Evolutionary conservation across 2,888 invertebrate species (phyloP).

Genomic region (Andricus curvator): DNA sequence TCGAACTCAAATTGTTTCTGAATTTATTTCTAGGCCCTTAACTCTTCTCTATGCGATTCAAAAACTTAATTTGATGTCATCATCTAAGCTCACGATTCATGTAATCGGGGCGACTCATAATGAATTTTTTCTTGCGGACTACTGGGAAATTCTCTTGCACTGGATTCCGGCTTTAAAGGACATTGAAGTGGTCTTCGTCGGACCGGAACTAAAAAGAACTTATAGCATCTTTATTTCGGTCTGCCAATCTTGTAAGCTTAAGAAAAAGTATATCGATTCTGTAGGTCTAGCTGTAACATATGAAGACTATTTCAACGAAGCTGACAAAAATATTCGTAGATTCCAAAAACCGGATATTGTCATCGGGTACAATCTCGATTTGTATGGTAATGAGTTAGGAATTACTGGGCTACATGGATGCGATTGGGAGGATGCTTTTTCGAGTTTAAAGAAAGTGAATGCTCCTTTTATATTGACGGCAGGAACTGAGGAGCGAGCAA

Average conservation of each 20-base stretch:
- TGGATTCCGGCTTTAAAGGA: conserved; percentile 64
- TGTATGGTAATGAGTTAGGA: conserved; percentile 59
- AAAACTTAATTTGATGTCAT: conserved; percentile 54
- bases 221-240: background rate
- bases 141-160: conserved; percentile 74
- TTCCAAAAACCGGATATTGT: conserved; percentile 62
- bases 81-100: conserved; percentile 63
- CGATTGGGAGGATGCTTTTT: conserved; percentile 65
- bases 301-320: conserved; percentile 54
- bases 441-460: conserved; percentile 58
- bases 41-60: conserved; percentile 66
- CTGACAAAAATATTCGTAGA: conserved; percentile 56
- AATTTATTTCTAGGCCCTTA: conserved; percentile 68
- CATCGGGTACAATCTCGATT: conserved; percentile 67
- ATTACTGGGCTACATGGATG: conserved; percentile 59
- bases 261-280: background rate
- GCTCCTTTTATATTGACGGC: conserved; percentile 69
- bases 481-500: conserved; percentile 63
- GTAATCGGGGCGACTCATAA: conserved; percentile 71
- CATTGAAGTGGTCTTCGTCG: conserved; percentile 67
- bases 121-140: conserved; percentile 64
- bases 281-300: background rate
- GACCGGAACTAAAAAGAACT: conserved; percentile 67
- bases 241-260: background rate
- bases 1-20: conserved; percentile 52